phyloP scores from a whole-genome alignment of 2,888 invertebrate species.

The Lysandra coridon region DNA sequence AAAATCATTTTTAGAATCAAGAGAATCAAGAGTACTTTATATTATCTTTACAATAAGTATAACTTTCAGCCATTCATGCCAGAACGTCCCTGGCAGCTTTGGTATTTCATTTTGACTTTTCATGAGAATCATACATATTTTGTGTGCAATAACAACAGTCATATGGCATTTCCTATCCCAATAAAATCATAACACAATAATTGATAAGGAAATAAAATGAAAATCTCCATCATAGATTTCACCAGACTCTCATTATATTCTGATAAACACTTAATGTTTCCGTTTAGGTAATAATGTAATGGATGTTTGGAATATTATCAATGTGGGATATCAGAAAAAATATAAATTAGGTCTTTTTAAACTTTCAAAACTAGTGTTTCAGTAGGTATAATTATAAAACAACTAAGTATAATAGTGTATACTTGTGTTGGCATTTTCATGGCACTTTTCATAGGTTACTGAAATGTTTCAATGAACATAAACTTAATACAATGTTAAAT shows the following conservation, averaged over 20 bases:
- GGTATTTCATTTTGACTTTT: too few relatives aligned
- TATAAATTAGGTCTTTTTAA: not conserved
- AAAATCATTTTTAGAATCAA: not conserved
- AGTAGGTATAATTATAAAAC: not conserved
- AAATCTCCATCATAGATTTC: too few relatives aligned
- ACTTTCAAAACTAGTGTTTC: not conserved
- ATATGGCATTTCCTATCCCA: too few relatives aligned
- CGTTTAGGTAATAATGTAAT: not conserved
- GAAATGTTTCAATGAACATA: not conserved
- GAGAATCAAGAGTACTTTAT: not conserved
- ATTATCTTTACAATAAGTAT: too few relatives aligned
- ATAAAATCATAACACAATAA: too few relatives aligned
- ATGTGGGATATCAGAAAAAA: not conserved
- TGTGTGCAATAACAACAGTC: too few relatives aligned
- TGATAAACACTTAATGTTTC: not conserved
- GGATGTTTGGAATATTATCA: not conserved
- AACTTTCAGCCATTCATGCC: too few relatives aligned
- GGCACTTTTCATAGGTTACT: not conserved
- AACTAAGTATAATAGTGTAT: not conserved
- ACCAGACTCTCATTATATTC: too few relatives aligned
- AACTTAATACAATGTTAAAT: not conserved
- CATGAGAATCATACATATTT: too few relatives aligned
- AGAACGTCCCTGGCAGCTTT: too few relatives aligned
- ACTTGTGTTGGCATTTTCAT: not conserved
- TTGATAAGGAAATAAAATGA: too few relatives aligned